A percentile compares a stretch with the other conserved stretches of the same genome.
phyloP scores from a whole-genome alignment of 2,888 invertebrate genomes.

The Mesorhabditis spiculigera region DNA sequence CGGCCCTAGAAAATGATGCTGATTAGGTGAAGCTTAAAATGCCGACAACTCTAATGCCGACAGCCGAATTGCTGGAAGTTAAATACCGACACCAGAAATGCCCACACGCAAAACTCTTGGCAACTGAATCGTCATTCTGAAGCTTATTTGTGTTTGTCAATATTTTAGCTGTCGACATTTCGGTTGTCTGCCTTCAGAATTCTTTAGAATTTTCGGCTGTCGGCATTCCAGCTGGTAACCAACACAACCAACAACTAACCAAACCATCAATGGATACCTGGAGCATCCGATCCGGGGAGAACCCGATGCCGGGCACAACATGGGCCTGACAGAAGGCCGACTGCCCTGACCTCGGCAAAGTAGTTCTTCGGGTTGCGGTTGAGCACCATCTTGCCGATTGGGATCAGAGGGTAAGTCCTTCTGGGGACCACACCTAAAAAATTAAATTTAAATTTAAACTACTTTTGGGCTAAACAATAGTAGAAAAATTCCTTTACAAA shows the following conservation, averaged over 20 bases:
- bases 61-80: not conserved
- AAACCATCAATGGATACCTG: constrained; percentile 27
- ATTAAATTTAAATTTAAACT: constrained; percentile 6
- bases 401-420: constrained; percentile 52
- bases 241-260: not conserved
- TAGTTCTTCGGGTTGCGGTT: constrained; percentile 57
- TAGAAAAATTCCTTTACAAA: constrained; percentile 13
- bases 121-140: too few relatives aligned
- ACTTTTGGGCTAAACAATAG: not conserved
- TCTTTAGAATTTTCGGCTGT: not conserved
- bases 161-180: too few relatives aligned
- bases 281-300: constrained; percentile 59
- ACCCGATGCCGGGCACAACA: constrained; percentile 58
- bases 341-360: constrained; percentile 59
- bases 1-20: constrained; percentile 56
- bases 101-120: too few relatives aligned
- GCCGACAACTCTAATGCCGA: not conserved
- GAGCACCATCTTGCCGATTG: constrained; percentile 54
- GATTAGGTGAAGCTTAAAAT: not conserved
- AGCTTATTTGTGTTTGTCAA: too few relatives aligned
- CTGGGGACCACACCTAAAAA: constrained; percentile 55
- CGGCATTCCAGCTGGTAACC: not conserved
- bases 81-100: too few relatives aligned
- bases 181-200: not conserved
- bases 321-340: constrained; percentile 57